Evolutionary conservation across 2,797 vertebrate genomes (phyloP).

Genomic region (Glyptemys insculpta): DNA sequence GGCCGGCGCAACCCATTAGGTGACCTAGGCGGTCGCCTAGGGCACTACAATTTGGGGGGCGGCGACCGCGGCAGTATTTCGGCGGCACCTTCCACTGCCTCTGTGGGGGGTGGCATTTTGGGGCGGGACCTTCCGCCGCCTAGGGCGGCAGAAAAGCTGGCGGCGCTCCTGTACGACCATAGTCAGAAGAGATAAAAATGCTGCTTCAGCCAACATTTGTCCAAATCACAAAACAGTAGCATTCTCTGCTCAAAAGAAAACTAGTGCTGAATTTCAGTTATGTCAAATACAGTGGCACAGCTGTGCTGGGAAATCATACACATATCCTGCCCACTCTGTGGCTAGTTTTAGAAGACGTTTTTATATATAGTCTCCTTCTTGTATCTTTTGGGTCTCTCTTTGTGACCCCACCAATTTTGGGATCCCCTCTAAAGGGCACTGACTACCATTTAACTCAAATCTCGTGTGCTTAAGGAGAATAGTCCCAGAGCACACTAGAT

Average conservation of each 20-base stretch:
- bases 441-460: background rate
- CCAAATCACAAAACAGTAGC: background rate
- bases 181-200: background rate
- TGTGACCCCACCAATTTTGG: too few relatives aligned
- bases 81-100: too few relatives aligned
- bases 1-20: too few relatives aligned
- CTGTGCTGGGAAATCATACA: rapidly evolving
- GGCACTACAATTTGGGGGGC: too few relatives aligned
- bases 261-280: rapidly evolving
- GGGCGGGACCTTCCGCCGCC: too few relatives aligned
- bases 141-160: too few relatives aligned
- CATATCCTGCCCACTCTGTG: rapidly evolving
- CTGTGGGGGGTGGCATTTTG: too few relatives aligned
- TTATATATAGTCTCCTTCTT: background rate
- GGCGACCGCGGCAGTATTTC: too few relatives aligned
- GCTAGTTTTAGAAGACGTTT: rapidly evolving
- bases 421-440: background rate
- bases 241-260: background rate
- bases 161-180: background rate
- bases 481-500: background rate
- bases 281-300: background rate
- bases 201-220: rapidly evolving
- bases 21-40: too few relatives aligned
- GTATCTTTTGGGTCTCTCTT: background rate
- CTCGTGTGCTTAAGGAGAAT: background rate